phyloP scores from a whole-genome alignment of 2,113 vertebrate genomes.

The Gymnobelideus leadbeateri region DNA sequence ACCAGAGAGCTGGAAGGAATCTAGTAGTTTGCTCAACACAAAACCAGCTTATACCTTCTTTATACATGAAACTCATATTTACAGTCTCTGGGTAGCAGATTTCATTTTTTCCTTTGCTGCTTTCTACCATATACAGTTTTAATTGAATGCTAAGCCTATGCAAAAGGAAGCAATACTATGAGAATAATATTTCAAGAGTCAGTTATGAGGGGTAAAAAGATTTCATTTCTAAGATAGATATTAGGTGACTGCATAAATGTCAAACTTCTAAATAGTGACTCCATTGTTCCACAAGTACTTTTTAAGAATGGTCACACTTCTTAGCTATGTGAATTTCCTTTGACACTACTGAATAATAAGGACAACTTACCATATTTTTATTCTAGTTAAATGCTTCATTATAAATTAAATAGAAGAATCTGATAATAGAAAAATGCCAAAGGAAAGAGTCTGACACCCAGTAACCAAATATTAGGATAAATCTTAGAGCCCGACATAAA shows the following conservation, averaged over 20 bases:
- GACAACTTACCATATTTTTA: neutral
- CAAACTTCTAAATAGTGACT: neutral
- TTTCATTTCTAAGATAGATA: neutral
- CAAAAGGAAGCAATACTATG: neutral
- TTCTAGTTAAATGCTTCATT: neutral
- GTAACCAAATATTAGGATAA: neutral
- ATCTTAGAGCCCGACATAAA: neutral
- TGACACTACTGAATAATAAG: neutral
- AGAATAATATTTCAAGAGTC: neutral
- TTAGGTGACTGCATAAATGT: neutral
- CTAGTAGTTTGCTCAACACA: neutral
- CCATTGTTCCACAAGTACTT: neutral
- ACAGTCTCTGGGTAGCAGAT: neutral
- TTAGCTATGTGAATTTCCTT: neutral
- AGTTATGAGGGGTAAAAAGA: constrained; percentile 15
- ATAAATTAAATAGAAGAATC: neutral
- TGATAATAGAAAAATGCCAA: neutral
- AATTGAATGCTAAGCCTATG: neutral
- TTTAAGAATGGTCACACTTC: neutral
- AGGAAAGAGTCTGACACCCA: neutral
- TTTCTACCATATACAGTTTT: constrained; percentile 10
- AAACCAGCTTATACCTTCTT: constrained; percentile 28
- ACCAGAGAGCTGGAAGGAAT: constrained; percentile 2
- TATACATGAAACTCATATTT: constrained; percentile 35
- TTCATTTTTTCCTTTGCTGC: constrained; percentile 53